Conservation (phyloP, 2,888 invertebrate genomes). For the Aelia acuminata region DNA sequence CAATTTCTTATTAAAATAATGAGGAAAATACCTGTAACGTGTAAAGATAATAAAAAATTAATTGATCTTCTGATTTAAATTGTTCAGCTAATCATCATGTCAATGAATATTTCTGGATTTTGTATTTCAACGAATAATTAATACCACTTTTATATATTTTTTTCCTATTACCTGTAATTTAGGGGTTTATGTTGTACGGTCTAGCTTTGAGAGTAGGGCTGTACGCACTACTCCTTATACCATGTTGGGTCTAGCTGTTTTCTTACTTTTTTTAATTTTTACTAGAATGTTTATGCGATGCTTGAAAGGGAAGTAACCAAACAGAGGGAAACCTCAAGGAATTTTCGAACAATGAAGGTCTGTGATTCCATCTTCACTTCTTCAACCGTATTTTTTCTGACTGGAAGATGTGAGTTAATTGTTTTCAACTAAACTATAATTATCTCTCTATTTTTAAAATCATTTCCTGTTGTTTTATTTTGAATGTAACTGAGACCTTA, state of each 20-base stretch:
- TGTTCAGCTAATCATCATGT: no score
- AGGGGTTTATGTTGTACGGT: not conserved
- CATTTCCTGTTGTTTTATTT: conserved; percentile 7
- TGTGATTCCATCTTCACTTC: not conserved
- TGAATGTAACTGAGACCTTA: not conserved
- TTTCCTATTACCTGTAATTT: not conserved
- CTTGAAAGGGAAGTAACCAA: not conserved
- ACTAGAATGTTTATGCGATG: conserved; percentile 6
- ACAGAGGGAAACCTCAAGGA: conserved; percentile 10
- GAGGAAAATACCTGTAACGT: no score
- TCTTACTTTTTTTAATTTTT: conserved; percentile 17
- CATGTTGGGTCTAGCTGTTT: not conserved
- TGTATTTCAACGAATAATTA: not conserved
- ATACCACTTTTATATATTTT: not conserved
- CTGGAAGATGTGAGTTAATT: conserved; percentile 8
- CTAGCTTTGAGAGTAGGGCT: conserved; percentile 5
- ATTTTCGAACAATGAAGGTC: not conserved
- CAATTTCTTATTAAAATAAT: no score
- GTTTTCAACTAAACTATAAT: conserved; percentile 3
- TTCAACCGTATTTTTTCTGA: not conserved
- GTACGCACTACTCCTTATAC: not conserved
- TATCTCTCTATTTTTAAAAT: not conserved
- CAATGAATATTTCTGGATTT: not conserved
- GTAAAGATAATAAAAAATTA: no score
- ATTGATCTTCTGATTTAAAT: no score